A percentile compares a stretch with the other conserved stretches of the same genome.
Evolutionary conservation across 1,140 invertebrate species (phyloP).

Genomic region (Lepidostoma basale): DNA sequence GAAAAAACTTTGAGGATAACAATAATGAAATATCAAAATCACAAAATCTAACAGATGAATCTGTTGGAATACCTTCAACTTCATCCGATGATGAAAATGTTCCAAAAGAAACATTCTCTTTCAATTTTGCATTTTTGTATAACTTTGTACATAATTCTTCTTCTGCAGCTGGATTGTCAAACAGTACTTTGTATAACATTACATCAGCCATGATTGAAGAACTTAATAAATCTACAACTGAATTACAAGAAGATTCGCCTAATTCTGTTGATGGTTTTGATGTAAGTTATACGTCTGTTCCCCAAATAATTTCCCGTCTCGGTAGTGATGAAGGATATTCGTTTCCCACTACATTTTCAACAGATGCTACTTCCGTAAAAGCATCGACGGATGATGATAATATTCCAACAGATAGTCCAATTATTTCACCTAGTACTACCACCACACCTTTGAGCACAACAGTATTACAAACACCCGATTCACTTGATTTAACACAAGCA

Average conservation of each 20-base stretch:
- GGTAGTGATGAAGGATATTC: neutral
- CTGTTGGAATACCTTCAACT: neutral
- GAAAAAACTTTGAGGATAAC: too few species aligned
- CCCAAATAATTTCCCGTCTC: neutral
- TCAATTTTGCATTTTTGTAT: conserved; percentile 25
- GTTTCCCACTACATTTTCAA: neutral
- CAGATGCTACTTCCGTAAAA: neutral
- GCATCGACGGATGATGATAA: too few species aligned
- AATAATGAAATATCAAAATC: too few species aligned
- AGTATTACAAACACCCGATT: neutral
- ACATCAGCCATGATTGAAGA: too few species aligned
- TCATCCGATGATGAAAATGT: neutral
- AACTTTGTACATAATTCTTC: conserved; percentile 8
- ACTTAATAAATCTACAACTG: too few species aligned
- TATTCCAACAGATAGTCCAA: neutral
- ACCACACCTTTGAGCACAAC: neutral
- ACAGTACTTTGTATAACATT: neutral
- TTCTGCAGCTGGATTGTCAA: neutral
- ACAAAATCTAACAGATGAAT: neutral
- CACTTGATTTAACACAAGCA: neutral
- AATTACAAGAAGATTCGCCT: neutral
- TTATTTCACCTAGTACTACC: neutral
- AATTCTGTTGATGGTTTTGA: neutral
- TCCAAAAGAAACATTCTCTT: neutral
- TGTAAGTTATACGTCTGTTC: neutral